These are phyloP conservation scores for Smutsia temminckii DNA, from an alignment of 2,797 vertebrate species.

Conservation along the genomic window DNA sequence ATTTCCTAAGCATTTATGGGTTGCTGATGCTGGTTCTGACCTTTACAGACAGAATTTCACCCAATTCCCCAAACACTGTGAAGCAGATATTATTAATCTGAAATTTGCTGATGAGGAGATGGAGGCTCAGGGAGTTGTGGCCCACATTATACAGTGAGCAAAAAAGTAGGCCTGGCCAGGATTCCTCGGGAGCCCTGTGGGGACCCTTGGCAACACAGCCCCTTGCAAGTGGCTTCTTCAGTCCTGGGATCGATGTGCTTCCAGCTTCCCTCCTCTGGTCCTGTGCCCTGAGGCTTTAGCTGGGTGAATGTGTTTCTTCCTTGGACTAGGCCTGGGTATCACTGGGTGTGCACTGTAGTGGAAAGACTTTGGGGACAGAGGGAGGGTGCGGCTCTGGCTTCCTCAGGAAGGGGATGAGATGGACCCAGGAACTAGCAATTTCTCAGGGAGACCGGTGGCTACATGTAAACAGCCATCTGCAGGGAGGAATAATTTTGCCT, in stretches of 20 bases:
- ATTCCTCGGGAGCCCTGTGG: neutral
- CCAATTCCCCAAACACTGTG: neutral
- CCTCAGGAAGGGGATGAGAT: neutral
- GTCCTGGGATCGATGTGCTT: neutral
- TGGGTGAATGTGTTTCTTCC: neutral
- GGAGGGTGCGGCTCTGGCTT: neutral
- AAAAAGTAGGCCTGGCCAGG: neutral
- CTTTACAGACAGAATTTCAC: neutral
- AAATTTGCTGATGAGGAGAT: neutral
- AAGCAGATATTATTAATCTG: neutral
- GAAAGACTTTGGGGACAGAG: neutral
- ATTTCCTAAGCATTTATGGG: neutral
- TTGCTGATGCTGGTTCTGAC: neutral
- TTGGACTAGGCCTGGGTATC: neutral
- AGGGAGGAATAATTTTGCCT: neutral
- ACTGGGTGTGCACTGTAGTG: no score
- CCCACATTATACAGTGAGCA: neutral
- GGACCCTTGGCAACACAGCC: fast-evolving
- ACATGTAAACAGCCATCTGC: fast-evolving
- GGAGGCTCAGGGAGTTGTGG: neutral
- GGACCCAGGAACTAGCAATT: neutral
- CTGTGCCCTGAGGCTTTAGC: neutral
- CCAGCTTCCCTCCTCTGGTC: neutral
- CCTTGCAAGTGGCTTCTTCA: neutral
- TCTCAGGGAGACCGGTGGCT: neutral